Percentiles rank a stretch among this genome's conserved stretches.
These are phyloP conservation scores for Rotaria sp. DNA, from an alignment of 2,888 invertebrate genomes.

Conservation along the genomic window DNA sequence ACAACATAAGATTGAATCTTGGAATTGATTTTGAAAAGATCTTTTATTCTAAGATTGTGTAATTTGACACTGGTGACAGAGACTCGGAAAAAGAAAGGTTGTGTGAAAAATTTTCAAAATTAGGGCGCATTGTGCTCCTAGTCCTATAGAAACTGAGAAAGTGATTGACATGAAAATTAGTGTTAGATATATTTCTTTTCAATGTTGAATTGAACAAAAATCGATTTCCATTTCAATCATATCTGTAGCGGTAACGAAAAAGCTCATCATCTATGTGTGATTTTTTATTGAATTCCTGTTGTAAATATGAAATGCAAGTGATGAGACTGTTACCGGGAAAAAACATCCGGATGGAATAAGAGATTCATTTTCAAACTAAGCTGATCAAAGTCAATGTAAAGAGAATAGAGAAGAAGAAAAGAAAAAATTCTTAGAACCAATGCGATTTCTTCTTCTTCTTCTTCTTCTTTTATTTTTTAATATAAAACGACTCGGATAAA, in stretches of 20 bases:
- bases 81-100: too few species aligned
- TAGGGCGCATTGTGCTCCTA: too few species aligned
- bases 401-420: not conserved
- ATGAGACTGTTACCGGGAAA: not conserved
- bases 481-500: not conserved
- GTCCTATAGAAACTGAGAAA: too few species aligned
- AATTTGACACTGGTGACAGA: too few species aligned
- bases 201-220: too few species aligned
- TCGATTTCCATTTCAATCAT: not conserved
- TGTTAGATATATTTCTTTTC: too few species aligned
- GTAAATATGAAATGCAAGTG: not conserved
- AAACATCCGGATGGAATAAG: not conserved
- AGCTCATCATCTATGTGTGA: not conserved
- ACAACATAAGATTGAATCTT: too few species aligned
- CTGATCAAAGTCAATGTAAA: not conserved
- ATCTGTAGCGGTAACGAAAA: not conserved
- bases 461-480: not conserved
- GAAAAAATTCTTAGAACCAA: not conserved
- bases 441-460: not conserved
- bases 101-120: too few species aligned
- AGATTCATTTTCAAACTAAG: not conserved
- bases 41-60: too few species aligned
- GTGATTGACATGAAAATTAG: too few species aligned
- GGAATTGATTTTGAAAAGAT: too few species aligned
- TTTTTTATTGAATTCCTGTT: not conserved